These are phyloP conservation scores for Oncorhynchus nerka DNA, from an alignment of 2,113 vertebrate species.

Conservation along the genomic window DNA sequence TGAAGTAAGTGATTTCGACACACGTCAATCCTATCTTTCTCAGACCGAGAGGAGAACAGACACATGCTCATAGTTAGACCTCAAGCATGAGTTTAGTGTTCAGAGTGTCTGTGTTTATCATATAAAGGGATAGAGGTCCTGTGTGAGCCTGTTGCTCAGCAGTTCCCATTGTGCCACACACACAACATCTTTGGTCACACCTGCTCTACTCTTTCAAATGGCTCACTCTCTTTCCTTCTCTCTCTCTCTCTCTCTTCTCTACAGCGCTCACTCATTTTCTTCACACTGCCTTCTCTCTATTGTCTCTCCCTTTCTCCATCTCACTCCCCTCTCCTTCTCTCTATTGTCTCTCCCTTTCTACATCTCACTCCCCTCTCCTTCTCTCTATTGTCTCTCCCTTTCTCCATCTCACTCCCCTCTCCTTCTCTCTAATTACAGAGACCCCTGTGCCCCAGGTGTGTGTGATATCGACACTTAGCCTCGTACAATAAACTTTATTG, in stretches of 20 bases:
- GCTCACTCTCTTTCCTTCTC: too few species aligned
- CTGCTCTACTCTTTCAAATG: too few species aligned
- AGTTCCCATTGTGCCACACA: too few species aligned
- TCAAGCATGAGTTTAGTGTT: too few species aligned
- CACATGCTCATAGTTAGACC: background rate
- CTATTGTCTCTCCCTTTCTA: constrained; percentile 76
- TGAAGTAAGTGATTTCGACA: background rate
- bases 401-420: constrained; percentile 82
- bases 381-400: constrained; percentile 36
- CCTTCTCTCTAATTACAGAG: constrained; percentile 98
- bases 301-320: constrained; percentile 69
- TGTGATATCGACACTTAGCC: constrained; percentile 98
- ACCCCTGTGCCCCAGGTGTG: constrained; percentile 87
- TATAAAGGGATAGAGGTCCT: too few species aligned
- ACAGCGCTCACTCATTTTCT: too few species aligned
- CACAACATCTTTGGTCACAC: too few species aligned
- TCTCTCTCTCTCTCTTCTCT: too few species aligned
- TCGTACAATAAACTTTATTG: constrained; percentile 99
- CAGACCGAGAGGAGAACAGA: background rate
- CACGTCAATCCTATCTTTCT: background rate
- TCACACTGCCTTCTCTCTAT: too few species aligned
- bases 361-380: constrained; percentile 78
- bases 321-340: constrained; percentile 57
- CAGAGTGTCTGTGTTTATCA: too few species aligned
- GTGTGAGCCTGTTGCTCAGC: too few species aligned